Base-by-base conservation (phyloP, 2,888 invertebrate genomes). In the Hedychridium roseum region DNA sequence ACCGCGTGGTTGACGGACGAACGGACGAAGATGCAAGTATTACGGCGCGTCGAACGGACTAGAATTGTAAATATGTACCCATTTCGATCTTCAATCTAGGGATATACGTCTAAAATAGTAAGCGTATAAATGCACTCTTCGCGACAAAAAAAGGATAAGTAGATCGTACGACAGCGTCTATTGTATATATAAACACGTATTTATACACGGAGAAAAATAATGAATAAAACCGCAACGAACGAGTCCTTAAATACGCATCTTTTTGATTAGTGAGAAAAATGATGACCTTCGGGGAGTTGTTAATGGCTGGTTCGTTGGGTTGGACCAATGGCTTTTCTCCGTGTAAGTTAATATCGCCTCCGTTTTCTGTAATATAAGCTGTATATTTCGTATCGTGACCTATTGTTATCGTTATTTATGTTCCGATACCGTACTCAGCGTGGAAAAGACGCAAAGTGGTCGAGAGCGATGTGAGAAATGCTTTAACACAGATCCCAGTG, bases 361-460 rank as follows among this genome's bases (percentile, higher is more conserved):
- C 51, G 60, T 64, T n/a, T 66, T 60, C 54, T 75, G 73, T 75
- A 74, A 63, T 50, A 76, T 75, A 76, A 72, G 68, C 68, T 74
- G 74, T 75, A 74, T 70, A 75, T 73, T 75, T 75, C 70, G 63
- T 69, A 73, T 66, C 60, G 68, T 66, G 60, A 68, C 45, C 59
- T 69, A 70, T 66, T 73, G 75, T 76, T 76, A 71, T 67, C 66
- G 71, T 76, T 74, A 76, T 77, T 77, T 76, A 76, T 77, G 74
- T 73, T 74, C 56, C 55, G 46, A 53, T 37, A 50, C 51, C 57
- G 55, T 57, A 57, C 51, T 59, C 20, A 30, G 34, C 54, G 54
- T 38, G 56, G 43, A 36, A 40, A 27, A 42, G 23, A 26, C 43
- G 47, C 50, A 15, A 42, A 43, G 43, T 42, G 46, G 18, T 7